Evolutionary conservation across 2,888 invertebrate species (phyloP).

Genomic region (Ochlodes sylvanus): DNA sequence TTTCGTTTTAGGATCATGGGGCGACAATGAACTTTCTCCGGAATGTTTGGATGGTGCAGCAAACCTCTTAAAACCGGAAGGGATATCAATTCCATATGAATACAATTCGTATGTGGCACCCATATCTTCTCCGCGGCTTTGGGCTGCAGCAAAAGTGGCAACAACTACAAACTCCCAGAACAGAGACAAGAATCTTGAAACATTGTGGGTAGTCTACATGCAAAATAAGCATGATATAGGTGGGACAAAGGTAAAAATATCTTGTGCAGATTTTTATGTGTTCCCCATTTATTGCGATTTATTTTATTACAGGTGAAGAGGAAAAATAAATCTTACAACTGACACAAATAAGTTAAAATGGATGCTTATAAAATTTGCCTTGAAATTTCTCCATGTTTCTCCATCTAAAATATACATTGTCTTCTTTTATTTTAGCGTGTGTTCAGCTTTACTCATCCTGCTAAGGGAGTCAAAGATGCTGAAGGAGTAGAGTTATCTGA

Average conservation of each 20-base stretch:
- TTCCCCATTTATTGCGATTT: not conserved
- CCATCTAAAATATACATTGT: not conserved
- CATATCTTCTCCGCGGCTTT: slow-evolving; percentile 95
- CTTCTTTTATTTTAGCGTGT: slow-evolving; percentile 80
- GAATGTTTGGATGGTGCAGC: slow-evolving; percentile 98
- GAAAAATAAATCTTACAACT: too few species aligned
- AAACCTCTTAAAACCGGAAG: slow-evolving; percentile 92
- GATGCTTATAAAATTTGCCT: too few species aligned
- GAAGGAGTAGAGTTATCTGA: slow-evolving; percentile 86
- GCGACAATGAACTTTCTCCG: slow-evolving; percentile 99
- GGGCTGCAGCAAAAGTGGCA: slow-evolving; percentile 88
- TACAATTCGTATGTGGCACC: slow-evolving; percentile 97
- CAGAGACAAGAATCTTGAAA: slow-evolving; percentile 87
- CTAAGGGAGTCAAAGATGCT: slow-evolving; percentile 88
- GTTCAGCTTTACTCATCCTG: slow-evolving; percentile 97
- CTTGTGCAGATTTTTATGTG: not conserved
- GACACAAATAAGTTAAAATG: too few species aligned
- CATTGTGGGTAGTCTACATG: slow-evolving; percentile 96
- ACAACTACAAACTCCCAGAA: slow-evolving; percentile 53
- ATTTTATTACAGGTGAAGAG: too few species aligned
- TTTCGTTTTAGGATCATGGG: slow-evolving; percentile 91
- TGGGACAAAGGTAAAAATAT: slow-evolving; percentile 82
- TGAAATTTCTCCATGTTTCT: too few species aligned
- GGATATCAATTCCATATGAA: slow-evolving; percentile 94
- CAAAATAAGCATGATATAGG: slow-evolving; percentile 93